Evolutionary conservation across 2,113 vertebrate genomes (phyloP), one percentile per base, ranked within the genome.

Genomic region (Circaetus gallicus): DNA sequence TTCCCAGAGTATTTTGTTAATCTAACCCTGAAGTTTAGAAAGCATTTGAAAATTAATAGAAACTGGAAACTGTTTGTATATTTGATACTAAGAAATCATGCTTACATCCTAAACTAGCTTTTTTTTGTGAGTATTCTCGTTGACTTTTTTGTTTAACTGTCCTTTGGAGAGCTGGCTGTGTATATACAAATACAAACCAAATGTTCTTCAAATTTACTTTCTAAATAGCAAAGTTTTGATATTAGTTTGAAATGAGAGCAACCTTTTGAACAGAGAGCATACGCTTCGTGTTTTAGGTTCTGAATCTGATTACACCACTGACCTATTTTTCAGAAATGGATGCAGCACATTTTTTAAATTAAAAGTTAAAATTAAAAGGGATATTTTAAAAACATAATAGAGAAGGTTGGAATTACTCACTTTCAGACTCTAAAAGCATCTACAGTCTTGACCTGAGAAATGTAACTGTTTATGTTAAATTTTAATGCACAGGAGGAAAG

Each of bases 301-400:
- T 90, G 81, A 96, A 94, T 95, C 82, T 82, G 86, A 93, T 97
- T 93, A 91, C 45, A 77, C 18, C 52, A 73, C 91, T 95, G 78
- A 93, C 93, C 61, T 85, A 47, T 94, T 94, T 94, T 95, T 91
- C 53, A 88, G 73, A 95, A 95, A 93, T 87, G n/a, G 56, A 70
- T 85, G n/a, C 53, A 79, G 29, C 70, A 94, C 32, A 29, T 95
- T 95, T 97, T 96, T 95, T 66, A 82, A 94, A 95, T 85, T 93
- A 82, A 92, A 94, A 94, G 69, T 86, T 92, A 78, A 92, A 95
- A 86, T 95, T 92, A 82, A 93, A 96, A 91, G 80, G 50, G 26
- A 15, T 87, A 43, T 45, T 91, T 77, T 47, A 55, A 85, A 96
- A 95, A 69, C 70, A 5, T 93, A 72, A 86, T 42, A 55, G 40